Conservation (phyloP, 2,888 invertebrate genomes). For the Andrena camellia region DNA sequence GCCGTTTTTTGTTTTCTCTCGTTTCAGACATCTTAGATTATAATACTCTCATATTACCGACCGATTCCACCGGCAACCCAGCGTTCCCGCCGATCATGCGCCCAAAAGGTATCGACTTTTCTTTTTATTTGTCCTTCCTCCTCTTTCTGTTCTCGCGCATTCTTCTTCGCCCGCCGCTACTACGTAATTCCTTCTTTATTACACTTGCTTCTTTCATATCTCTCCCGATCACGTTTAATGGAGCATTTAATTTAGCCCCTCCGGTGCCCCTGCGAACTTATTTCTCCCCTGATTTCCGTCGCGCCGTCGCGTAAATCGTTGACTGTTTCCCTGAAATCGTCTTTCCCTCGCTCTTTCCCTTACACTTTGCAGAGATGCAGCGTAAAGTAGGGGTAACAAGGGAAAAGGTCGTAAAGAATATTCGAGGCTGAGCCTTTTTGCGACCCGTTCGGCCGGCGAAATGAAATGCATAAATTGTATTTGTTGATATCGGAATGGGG, state of each 20-base stretch:
- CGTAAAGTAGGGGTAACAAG: not conserved
- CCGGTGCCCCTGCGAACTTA: not conserved
- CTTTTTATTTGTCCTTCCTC: not conserved
- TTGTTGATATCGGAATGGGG: not conserved
- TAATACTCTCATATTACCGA: constrained; percentile 91
- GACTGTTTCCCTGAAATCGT: not conserved
- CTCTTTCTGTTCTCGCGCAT: not conserved
- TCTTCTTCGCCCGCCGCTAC: not conserved
- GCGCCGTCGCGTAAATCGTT: not conserved
- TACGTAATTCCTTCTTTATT: not conserved
- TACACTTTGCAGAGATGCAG: not conserved
- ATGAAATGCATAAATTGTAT: not conserved
- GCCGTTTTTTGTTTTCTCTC: constrained; percentile 80
- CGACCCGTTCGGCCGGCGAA: not conserved
- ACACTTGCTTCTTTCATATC: not conserved
- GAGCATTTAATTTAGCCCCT: not conserved
- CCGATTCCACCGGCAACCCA: constrained; percentile 90
- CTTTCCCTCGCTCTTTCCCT: not conserved
- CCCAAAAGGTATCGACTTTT: constrained; percentile 88
- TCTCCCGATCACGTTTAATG: not conserved
- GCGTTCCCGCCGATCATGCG: constrained; percentile 90
- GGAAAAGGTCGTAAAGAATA: not conserved
- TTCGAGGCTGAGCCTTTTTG: not conserved
- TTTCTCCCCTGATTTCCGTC: not conserved
- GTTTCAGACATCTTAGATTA: constrained; percentile 91